Evolutionary conservation across 2,888 invertebrate species (phyloP).

Genomic region (Lottia scabra): DNA sequence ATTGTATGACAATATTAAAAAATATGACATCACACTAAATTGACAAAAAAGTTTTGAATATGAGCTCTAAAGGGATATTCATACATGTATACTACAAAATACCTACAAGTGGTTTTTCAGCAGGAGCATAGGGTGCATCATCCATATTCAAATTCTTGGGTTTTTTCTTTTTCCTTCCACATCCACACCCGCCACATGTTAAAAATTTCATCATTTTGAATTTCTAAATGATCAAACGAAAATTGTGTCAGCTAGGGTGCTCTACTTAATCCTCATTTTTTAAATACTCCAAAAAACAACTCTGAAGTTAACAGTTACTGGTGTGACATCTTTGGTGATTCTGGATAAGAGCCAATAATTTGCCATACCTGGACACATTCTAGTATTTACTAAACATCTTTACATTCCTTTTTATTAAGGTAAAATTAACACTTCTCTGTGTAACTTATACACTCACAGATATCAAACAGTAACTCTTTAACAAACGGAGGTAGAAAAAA

Average conservation of each 20-base stretch:
- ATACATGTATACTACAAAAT: no score
- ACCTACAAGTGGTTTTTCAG: no score
- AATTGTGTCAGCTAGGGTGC: no score
- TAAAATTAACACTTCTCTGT: neutral
- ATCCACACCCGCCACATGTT: neutral
- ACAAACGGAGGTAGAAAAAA: no score
- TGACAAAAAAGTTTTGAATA: no score
- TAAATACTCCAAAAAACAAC: no score
- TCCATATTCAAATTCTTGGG: neutral
- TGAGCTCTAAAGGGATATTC: no score
- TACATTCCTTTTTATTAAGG: neutral
- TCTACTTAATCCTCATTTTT: no score
- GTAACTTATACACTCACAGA: neutral
- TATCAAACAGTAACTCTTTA: neutral
- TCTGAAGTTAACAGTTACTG: no score
- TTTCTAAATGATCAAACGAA: no score
- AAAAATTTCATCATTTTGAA: neutral
- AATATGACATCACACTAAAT: no score
- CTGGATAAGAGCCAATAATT: neutral
- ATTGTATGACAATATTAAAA: no score
- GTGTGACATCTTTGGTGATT: neutral
- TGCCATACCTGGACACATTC: neutral
- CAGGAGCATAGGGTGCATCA: neutral
- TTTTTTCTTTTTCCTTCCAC: constrained; percentile 3
- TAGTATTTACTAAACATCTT: constrained; percentile 1